phyloP scores from a whole-genome alignment of 2,113 vertebrate species.

The Excalfactoria chinensis region DNA sequence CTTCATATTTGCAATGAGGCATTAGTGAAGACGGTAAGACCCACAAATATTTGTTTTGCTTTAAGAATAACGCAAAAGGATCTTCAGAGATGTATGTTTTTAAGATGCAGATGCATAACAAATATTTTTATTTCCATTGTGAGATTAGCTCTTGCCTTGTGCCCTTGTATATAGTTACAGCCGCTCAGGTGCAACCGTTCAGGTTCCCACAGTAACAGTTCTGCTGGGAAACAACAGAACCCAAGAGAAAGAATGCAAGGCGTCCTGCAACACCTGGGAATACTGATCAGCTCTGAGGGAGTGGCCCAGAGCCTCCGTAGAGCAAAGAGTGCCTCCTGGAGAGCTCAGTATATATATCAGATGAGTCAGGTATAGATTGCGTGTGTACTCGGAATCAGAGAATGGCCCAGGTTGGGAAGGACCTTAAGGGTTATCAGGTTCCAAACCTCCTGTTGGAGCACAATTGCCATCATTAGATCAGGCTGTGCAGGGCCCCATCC shows the following conservation, averaged over 20 bases:
- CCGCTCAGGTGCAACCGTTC: neutral
- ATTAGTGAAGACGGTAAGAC: neutral
- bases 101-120: neutral
- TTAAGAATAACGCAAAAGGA: neutral
- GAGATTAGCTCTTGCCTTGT: neutral
- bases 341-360: neutral
- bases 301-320: neutral
- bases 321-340: rapidly evolving
- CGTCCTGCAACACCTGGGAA: neutral
- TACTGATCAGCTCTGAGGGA: neutral
- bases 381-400: too few relatives aligned
- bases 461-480: too few relatives aligned
- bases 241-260: slow-evolving; percentile 23
- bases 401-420: too few relatives aligned
- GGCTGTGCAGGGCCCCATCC: too few relatives aligned
- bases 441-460: too few relatives aligned
- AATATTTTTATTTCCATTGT: neutral
- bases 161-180: neutral
- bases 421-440: too few relatives aligned
- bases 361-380: neutral
- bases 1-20: neutral
- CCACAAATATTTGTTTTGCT: neutral
- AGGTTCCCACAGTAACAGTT: slow-evolving; percentile 52
- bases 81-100: neutral
- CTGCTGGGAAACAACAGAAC: slow-evolving; percentile 22